Evolutionary conservation across 2,888 invertebrate species (phyloP).

Genomic region (Chromoteleia sp.): DNA sequence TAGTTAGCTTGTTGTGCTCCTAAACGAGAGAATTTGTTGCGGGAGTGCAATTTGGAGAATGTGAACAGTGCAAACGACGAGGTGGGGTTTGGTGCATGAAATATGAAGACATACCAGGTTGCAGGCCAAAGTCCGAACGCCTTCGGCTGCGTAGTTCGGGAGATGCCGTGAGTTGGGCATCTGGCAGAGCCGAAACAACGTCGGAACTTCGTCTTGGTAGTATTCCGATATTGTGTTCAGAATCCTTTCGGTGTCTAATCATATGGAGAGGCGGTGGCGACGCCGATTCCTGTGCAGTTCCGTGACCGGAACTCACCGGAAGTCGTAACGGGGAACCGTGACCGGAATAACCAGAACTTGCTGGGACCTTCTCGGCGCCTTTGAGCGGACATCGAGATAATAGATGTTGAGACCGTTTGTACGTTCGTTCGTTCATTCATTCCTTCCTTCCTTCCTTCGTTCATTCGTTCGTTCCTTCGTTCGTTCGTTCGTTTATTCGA

Average conservation of each 20-base stretch:
- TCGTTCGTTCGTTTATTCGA: background rate
- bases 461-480: background rate
- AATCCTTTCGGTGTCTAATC: conserved; percentile 78
- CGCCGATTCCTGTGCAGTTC: conserved; percentile 78
- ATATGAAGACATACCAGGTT: conserved; percentile 79
- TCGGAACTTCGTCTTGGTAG: conserved; percentile 77
- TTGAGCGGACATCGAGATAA: conserved; percentile 70
- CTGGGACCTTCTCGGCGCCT: conserved; percentile 79
- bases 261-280: conserved; percentile 72
- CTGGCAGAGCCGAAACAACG: conserved; percentile 75
- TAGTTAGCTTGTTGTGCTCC: background rate
- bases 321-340: conserved; percentile 79
- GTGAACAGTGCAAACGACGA: conserved; percentile 34
- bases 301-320: conserved; percentile 79
- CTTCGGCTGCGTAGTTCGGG: conserved; percentile 78
- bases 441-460: background rate
- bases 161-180: conserved; percentile 76
- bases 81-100: conserved; percentile 39
- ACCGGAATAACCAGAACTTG: conserved; percentile 77
- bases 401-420: conserved; percentile 44
- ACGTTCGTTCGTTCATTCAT: conserved; percentile 2
- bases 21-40: conserved; percentile 25
- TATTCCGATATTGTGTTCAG: conserved; percentile 76
- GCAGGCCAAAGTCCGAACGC: conserved; percentile 79
- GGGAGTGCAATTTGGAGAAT: conserved; percentile 45